Evolutionary conservation across 2,888 invertebrate species (phyloP).

Genomic region (Sesia apiformis): DNA sequence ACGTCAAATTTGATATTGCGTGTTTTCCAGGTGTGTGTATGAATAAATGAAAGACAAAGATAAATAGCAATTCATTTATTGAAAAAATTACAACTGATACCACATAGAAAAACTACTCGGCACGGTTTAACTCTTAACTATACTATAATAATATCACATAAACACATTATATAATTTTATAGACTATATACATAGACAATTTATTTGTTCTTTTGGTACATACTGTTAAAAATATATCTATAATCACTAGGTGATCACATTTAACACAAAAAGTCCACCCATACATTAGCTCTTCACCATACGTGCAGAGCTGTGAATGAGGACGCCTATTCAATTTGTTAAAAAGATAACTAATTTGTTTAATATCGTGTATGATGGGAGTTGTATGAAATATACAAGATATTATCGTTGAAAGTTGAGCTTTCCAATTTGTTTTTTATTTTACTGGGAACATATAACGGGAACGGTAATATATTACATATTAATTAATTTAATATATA

Average conservation of each 20-base stretch:
- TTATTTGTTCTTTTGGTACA: constrained; percentile 47
- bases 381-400: too few species aligned
- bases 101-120: constrained; percentile 75
- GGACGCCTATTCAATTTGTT: too few species aligned
- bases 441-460: too few species aligned
- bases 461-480: too few species aligned
- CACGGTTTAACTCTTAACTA: constrained; percentile 74
- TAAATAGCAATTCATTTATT: constrained; percentile 67
- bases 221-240: constrained; percentile 28
- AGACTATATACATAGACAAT: constrained; percentile 51
- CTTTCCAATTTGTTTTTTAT: too few species aligned
- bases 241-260: constrained; percentile 39
- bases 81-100: constrained; percentile 72
- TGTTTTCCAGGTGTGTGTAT: too few species aligned
- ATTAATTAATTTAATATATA: too few species aligned
- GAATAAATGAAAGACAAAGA: constrained; percentile 10
- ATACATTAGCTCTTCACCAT: not conserved
- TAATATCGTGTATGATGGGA: too few species aligned
- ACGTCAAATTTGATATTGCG: too few species aligned
- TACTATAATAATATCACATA: constrained; percentile 64
- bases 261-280: constrained; percentile 3
- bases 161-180: constrained; percentile 67
- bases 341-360: too few species aligned
- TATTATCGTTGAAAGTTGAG: too few species aligned
- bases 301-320: too few species aligned